A percentile compares a stretch with the other conserved stretches of the same genome.
Evolutionary conservation across 2,113 vertebrate species (phyloP).

Genomic region (Piprites chloris): DNA sequence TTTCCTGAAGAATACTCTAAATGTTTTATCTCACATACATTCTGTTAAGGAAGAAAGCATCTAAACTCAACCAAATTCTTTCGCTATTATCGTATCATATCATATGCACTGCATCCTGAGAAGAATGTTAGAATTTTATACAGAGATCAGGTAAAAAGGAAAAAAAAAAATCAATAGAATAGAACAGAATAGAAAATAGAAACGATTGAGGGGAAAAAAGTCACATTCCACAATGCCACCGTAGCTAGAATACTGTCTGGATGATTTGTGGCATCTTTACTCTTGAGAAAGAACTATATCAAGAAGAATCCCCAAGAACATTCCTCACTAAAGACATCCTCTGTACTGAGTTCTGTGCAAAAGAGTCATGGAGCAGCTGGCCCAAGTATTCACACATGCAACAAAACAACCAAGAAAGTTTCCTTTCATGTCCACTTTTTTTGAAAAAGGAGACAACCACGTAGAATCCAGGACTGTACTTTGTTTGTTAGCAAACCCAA

Average conservation of each 20-base stretch:
- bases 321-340: neutral
- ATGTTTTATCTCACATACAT: neutral
- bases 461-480: neutral
- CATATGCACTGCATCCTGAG: neutral
- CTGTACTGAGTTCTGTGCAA: neutral
- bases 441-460: neutral
- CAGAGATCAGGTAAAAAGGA: neutral
- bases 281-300: neutral
- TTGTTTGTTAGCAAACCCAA: neutral
- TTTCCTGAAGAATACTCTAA: neutral
- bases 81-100: neutral
- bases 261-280: neutral
- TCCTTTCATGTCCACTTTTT: neutral
- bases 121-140: neutral
- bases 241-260: neutral
- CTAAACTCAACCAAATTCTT: neutral
- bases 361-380: neutral
- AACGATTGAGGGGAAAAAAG: neutral
- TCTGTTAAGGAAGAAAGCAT: neutral
- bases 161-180: neutral
- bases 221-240: neutral
- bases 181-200: neutral
- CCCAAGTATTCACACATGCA: neutral
- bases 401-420: neutral
- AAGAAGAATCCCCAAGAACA: neutral